Conservation (phyloP, 2,888 invertebrate species). For the Chrysopilus asiliformis region DNA sequence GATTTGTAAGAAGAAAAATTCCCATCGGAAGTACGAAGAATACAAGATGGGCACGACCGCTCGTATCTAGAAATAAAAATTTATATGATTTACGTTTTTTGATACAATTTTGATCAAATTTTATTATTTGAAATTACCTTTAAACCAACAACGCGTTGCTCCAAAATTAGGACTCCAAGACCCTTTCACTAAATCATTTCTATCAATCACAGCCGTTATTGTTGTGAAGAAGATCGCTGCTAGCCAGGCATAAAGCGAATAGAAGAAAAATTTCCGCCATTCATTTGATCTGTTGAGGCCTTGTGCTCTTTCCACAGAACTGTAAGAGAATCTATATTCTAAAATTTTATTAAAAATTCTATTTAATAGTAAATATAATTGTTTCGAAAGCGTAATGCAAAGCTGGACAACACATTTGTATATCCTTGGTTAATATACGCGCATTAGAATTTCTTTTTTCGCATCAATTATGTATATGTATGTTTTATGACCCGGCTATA, state of each 20-base stretch:
- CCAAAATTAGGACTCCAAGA: slow-evolving; percentile 48
- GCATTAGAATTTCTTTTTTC: too few relatives aligned
- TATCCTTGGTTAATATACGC: too few relatives aligned
- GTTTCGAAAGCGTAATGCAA: slow-evolving; percentile 1
- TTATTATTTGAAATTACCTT: slow-evolving; percentile 38
- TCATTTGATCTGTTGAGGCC: slow-evolving; percentile 38
- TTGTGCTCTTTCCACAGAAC: slow-evolving; percentile 39
- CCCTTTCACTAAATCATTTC: slow-evolving; percentile 36
- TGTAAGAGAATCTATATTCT: slow-evolving; percentile 19
- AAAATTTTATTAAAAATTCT: slow-evolving; percentile 3
- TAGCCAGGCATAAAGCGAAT: slow-evolving; percentile 61
- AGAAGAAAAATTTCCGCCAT: slow-evolving; percentile 46
- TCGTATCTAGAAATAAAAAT: slow-evolving; percentile 22
- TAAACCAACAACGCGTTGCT: slow-evolving; percentile 50
- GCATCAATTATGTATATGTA: too few relatives aligned
- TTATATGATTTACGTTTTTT: slow-evolving; percentile 2
- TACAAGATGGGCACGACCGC: slow-evolving; percentile 36
- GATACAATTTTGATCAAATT: slow-evolving; percentile 16
- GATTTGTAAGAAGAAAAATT: slow-evolving; percentile 48
- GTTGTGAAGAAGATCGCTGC: slow-evolving; percentile 43
- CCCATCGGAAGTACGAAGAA: slow-evolving; percentile 55
- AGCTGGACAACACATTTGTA: too few relatives aligned
- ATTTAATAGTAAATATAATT: background rate
- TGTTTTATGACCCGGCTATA: too few relatives aligned
- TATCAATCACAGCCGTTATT: slow-evolving; percentile 42